Evolutionary conservation across 1,140 invertebrate genomes (phyloP).

Genomic region (Papilio polyxenes): DNA sequence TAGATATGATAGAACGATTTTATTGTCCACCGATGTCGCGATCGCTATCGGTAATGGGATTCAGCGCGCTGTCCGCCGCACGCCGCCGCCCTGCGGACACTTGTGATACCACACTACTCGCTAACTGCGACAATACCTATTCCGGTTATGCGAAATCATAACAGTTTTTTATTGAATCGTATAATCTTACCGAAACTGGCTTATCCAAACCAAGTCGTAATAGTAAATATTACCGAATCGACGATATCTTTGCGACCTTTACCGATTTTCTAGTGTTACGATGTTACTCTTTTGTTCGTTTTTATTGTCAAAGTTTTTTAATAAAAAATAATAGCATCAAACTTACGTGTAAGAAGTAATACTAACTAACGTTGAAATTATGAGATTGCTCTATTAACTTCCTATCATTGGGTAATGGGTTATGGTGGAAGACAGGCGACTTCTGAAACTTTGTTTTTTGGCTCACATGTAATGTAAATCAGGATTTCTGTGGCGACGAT

Average conservation of each 20-base stretch:
- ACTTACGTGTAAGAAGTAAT: neutral
- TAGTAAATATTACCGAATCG: slow-evolving; percentile 13
- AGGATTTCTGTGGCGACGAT: neutral
- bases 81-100: slow-evolving; percentile 12
- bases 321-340: neutral
- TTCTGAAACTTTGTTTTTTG: neutral
- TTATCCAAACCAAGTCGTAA: slow-evolving; percentile 5
- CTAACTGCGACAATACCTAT: slow-evolving; percentile 41
- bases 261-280: slow-evolving; percentile 3
- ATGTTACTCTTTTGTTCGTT: neutral
- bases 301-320: slow-evolving; percentile 3
- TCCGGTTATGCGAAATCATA: slow-evolving; percentile 22
- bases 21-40: slow-evolving; percentile 80
- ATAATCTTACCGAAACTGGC: slow-evolving; percentile 20
- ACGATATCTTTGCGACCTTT: neutral
- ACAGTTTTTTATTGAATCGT: slow-evolving; percentile 15
- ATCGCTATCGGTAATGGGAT: slow-evolving; percentile 78
- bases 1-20: slow-evolving; percentile 80
- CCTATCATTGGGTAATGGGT: too few relatives aligned
- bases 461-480: neutral
- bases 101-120: slow-evolving; percentile 47
- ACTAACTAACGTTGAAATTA: neutral
- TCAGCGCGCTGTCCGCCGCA: slow-evolving; percentile 50
- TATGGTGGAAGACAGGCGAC: neutral
- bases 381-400: neutral